Conservation (phyloP, 2,113 vertebrate species). For the human region DNA sequence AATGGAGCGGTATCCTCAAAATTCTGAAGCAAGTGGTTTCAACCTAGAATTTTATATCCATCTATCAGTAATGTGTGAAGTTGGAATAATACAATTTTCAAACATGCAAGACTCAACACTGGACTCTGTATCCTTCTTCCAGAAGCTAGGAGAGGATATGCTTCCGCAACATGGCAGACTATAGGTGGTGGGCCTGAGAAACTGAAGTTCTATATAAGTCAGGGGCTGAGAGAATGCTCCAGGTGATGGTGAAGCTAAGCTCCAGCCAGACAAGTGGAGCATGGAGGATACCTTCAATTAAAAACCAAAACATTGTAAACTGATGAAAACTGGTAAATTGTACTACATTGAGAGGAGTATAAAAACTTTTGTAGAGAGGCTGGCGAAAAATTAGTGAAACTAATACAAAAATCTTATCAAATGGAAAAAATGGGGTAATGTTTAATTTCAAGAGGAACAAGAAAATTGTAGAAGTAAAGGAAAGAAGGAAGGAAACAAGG, state of each 20-base stretch:
- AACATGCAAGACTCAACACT: not conserved
- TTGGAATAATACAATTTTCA: not conserved
- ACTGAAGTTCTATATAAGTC: not conserved
- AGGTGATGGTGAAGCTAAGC: not conserved
- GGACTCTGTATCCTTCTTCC: not conserved
- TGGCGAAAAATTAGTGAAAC: not conserved
- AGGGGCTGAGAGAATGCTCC: not conserved
- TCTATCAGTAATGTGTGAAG: not conserved
- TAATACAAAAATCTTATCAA: not conserved
- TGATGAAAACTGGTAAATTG: not conserved
- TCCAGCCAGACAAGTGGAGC: not conserved
- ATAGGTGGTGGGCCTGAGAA: not conserved
- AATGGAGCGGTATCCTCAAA: not conserved
- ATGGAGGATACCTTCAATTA: not conserved
- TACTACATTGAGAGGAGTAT: not conserved
- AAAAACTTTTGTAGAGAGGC: not conserved
- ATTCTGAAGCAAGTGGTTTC: not conserved
- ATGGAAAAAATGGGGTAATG: not conserved
- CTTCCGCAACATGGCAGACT: not conserved
- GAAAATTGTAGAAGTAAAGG: not conserved
- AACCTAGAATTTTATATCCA: not conserved
- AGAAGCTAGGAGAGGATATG: not conserved
- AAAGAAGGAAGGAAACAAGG: not conserved
- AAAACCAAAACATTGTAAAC: not conserved
- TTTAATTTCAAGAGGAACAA: not conserved